Conservation (phyloP, 2,113 vertebrate species). For the Callochromis pleurospilus region DNA sequence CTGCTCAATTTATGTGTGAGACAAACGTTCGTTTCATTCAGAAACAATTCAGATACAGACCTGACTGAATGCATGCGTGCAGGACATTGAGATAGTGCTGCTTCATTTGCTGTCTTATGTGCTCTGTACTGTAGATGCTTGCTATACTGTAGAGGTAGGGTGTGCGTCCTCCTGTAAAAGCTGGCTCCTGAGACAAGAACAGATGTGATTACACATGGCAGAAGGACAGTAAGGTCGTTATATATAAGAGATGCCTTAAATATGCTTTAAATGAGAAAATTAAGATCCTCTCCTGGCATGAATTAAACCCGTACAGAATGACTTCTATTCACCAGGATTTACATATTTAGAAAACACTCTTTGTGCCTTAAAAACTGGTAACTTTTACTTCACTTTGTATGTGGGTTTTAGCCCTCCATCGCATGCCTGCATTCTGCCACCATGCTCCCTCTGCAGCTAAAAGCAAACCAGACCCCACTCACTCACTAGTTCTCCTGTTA, state of each 20-base stretch:
- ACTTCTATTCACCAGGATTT: not conserved
- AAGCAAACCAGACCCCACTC: not conserved
- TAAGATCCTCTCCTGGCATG: fast-evolving
- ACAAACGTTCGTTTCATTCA: not conserved
- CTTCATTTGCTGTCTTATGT: slow-evolving; percentile 67
- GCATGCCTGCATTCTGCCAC: not conserved
- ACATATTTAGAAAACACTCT: not conserved
- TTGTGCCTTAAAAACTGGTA: not conserved
- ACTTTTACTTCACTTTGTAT: not conserved
- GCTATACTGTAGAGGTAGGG: slow-evolving; percentile 65
- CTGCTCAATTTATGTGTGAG: not conserved
- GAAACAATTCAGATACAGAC: not conserved
- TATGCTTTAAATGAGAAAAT: not conserved
- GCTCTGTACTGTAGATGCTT: slow-evolving; percentile 66
- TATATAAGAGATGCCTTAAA: not conserved
- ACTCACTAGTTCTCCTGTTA: not conserved
- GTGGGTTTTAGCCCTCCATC: not conserved
- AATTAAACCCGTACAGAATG: not conserved
- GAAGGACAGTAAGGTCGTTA: not conserved
- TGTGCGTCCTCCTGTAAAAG: slow-evolving; percentile 62
- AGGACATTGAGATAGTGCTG: slow-evolving; percentile 60
- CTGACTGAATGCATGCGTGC: slow-evolving; percentile 12
- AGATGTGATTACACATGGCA: not conserved
- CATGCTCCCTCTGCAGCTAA: not conserved
- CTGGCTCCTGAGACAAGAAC: slow-evolving; percentile 49